Percentiles rank a stretch among this genome's conserved stretches.
Conservation (phyloP, 2,888 invertebrate species). For the Fragum sueziense region DNA sequence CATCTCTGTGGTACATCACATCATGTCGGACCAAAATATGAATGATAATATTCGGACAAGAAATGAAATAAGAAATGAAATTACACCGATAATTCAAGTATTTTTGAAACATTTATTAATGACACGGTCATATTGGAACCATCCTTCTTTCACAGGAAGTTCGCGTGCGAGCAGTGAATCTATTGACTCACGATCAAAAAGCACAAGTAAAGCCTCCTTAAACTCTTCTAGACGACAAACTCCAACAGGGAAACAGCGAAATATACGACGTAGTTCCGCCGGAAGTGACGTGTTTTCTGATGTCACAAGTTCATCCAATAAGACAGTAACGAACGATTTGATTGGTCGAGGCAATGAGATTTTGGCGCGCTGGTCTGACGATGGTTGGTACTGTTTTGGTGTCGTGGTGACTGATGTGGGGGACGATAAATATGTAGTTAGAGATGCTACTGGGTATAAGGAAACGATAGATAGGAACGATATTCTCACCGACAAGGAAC, state of each 20-base stretch:
- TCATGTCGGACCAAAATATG: no score
- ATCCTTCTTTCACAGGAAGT: no score
- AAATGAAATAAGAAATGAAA: no score
- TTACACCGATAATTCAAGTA: no score
- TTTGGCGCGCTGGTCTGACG: slow-evolving; percentile 80
- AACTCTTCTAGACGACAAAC: neutral
- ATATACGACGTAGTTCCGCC: neutral
- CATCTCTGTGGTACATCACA: no score
- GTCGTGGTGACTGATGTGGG: slow-evolving; percentile 60
- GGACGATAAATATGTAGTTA: slow-evolving; percentile 72
- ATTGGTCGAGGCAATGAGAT: slow-evolving; percentile 66
- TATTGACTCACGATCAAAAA: neutral
- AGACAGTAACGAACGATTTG: neutral
- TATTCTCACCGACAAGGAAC: neutral
- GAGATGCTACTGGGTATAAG: slow-evolving; percentile 75
- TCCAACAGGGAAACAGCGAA: neutral
- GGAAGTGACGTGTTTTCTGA: neutral
- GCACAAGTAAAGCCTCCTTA: neutral
- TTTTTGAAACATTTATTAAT: no score
- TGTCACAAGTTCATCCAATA: neutral
- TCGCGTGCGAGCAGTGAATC: neutral
- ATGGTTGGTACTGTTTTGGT: slow-evolving; percentile 82
- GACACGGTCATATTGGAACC: no score
- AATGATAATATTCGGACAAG: no score
- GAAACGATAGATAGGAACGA: neutral